Percentiles rank a stretch among this genome's conserved stretches.
Evolutionary conservation across 2,797 vertebrate species (phyloP).

Genomic region (Capromys pilorides): DNA sequence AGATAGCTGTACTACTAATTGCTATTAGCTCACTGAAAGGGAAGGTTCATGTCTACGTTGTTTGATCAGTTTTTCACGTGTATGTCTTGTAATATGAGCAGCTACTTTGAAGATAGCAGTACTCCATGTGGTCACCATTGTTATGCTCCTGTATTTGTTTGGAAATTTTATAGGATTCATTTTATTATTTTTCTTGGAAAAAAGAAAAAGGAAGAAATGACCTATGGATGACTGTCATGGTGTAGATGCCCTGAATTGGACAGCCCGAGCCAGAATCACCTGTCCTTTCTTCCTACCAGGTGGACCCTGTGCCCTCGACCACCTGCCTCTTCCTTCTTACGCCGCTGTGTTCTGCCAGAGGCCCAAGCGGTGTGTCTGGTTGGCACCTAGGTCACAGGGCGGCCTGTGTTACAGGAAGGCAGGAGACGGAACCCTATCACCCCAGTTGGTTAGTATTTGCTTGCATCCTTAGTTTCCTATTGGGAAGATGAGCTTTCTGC

Average conservation of each 20-base stretch:
- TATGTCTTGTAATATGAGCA: too few species aligned
- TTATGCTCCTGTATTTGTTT: too few species aligned
- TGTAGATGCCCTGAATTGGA: not conserved
- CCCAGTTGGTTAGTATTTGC: not conserved
- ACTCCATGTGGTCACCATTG: too few species aligned
- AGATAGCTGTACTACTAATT: too few species aligned
- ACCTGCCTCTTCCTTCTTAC: not conserved
- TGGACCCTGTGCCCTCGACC: accelerated
- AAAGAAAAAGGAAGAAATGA: not conserved
- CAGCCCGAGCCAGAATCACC: not conserved
- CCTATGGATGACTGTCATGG: not conserved
- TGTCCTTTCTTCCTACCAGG: not conserved
- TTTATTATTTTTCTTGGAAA: too few species aligned
- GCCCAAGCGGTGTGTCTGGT: not conserved
- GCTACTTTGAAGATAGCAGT: too few species aligned
- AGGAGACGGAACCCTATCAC: not conserved
- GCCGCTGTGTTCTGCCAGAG: not conserved
- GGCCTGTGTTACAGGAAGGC: not conserved
- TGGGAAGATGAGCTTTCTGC: not conserved
- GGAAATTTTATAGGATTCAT: too few species aligned
- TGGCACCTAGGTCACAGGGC: not conserved
- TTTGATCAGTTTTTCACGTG: too few species aligned
- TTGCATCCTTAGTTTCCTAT: not conserved
- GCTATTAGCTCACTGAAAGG: too few species aligned
- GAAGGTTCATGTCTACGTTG: too few species aligned